Conservation (phyloP, 1,140 invertebrate species). For the Drosophila sproati region DNA sequence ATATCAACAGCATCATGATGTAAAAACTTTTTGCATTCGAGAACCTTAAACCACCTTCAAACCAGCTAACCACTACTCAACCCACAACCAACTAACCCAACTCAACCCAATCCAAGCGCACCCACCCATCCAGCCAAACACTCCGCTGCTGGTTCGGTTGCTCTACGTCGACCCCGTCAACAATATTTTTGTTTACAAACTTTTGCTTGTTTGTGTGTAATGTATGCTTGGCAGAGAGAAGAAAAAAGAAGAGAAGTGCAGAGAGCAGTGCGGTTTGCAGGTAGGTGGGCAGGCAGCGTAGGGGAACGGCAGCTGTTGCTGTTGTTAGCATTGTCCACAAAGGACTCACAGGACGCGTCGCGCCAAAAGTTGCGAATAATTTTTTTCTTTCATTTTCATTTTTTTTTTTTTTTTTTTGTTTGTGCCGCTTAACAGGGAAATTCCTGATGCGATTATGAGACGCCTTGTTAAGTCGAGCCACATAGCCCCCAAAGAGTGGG, state of each 20-base stretch:
- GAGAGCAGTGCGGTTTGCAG: neutral
- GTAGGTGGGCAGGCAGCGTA: slow-evolving; percentile 4
- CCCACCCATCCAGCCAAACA: neutral
- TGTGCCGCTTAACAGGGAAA: slow-evolving; percentile 67
- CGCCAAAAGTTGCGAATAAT: slow-evolving; percentile 73
- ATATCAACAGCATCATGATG: slow-evolving; percentile 83
- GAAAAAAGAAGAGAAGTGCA: slow-evolving; percentile 6
- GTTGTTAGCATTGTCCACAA: slow-evolving; percentile 64
- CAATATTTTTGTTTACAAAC: slow-evolving; percentile 81
- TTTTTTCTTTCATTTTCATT: slow-evolving; percentile 26
- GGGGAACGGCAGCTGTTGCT: slow-evolving; percentile 43
- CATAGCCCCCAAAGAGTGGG: slow-evolving; percentile 10
- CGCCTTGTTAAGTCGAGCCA: slow-evolving; percentile 73
- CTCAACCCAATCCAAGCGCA: neutral
- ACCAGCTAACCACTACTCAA: slow-evolving; percentile 51
- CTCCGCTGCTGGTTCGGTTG: slow-evolving; percentile 21
- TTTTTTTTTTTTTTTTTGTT: slow-evolving; percentile 30
- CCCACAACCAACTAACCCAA: neutral
- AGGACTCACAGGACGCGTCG: slow-evolving; percentile 53
- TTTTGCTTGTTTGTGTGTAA: slow-evolving; percentile 78
- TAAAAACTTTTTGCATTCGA: slow-evolving; percentile 71
- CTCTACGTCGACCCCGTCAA: slow-evolving; percentile 47
- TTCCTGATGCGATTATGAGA: slow-evolving; percentile 80
- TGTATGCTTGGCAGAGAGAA: slow-evolving; percentile 30
- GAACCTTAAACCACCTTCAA: slow-evolving; percentile 49